Evolutionary conservation across 2,113 vertebrate genomes (phyloP).

Genomic region (Pelecanoides urinatrix): DNA sequence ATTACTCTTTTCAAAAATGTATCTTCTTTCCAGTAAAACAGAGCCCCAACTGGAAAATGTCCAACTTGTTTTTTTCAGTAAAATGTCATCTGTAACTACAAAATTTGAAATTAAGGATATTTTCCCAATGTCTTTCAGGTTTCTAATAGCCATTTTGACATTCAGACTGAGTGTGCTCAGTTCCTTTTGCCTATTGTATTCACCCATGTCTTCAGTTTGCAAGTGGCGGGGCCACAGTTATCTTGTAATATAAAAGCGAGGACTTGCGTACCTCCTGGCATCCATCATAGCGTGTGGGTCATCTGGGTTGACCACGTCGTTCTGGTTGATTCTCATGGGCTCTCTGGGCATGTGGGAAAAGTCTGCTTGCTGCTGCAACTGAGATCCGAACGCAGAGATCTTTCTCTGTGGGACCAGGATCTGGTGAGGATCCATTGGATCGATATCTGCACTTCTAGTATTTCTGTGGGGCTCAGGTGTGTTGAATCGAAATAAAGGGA

Average conservation of each 20-base stretch:
- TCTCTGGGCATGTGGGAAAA: conserved; percentile 62
- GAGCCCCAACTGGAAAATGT: not conserved
- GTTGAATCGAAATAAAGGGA: conserved; percentile 84
- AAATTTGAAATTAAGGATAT: not conserved
- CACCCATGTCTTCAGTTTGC: not conserved
- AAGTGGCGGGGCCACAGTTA: rapidly evolving
- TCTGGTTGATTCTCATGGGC: conserved; percentile 72
- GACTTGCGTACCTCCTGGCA: conserved; percentile 51
- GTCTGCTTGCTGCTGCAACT: not conserved
- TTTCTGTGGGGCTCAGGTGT: conserved; percentile 70
- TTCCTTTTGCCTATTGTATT: not conserved
- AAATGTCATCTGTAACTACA: not conserved
- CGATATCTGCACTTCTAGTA: conserved; percentile 75
- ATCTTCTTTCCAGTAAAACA: not conserved
- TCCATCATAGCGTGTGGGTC: conserved; percentile 79
- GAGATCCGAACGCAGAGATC: rapidly evolving
- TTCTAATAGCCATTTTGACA: not conserved
- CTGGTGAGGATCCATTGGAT: conserved; percentile 77
- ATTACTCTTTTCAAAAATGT: not conserved
- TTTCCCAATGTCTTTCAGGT: not conserved
- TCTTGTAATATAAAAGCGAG: conserved; percentile 47
- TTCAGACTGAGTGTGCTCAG: not conserved
- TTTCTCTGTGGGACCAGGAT: conserved; percentile 40
- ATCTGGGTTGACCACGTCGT: conserved; percentile 65
- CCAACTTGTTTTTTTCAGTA: not conserved